phyloP scores from a whole-genome alignment of 1,140 invertebrate species.

The Eumaeus atala region DNA sequence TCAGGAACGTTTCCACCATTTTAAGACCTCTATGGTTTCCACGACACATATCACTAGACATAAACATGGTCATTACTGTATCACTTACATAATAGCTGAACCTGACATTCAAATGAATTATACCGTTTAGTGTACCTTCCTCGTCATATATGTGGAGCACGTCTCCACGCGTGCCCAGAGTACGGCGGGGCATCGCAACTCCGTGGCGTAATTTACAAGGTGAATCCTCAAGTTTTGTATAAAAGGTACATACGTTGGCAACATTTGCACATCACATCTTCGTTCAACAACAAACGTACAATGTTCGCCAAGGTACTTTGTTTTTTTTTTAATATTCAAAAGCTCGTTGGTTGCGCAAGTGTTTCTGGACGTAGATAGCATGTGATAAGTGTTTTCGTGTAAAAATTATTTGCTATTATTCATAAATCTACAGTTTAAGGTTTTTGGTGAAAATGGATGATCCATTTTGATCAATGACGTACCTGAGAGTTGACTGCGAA shows the following conservation, averaged over 20 bases:
- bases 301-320: conserved; percentile 59
- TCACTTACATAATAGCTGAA: conserved; percentile 8
- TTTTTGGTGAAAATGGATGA: too few species aligned
- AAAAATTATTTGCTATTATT: too few species aligned
- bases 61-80: conserved; percentile 43
- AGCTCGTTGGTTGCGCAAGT: too few species aligned
- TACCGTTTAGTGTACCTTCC: conserved; percentile 30
- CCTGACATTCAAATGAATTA: conserved; percentile 30
- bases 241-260: conserved; percentile 57
- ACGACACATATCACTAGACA: background rate
- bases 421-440: too few species aligned
- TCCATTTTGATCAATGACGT: too few species aligned
- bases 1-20: too few species aligned
- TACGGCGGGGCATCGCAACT: conserved; percentile 43
- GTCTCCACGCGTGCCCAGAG: conserved; percentile 53
- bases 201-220: conserved; percentile 66
- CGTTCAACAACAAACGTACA: conserved; percentile 38
- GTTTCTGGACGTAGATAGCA: background rate
- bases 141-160: conserved; percentile 29
- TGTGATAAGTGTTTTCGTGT: background rate
- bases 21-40: background rate
- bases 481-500: too few species aligned
- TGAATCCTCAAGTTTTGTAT: conserved; percentile 63
- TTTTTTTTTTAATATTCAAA: conserved; percentile 8
- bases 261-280: conserved; percentile 46